These are phyloP conservation scores for Ceratothoa steindachneri DNA, from an alignment of 2,888 invertebrate species.

Conservation along the genomic window DNA sequence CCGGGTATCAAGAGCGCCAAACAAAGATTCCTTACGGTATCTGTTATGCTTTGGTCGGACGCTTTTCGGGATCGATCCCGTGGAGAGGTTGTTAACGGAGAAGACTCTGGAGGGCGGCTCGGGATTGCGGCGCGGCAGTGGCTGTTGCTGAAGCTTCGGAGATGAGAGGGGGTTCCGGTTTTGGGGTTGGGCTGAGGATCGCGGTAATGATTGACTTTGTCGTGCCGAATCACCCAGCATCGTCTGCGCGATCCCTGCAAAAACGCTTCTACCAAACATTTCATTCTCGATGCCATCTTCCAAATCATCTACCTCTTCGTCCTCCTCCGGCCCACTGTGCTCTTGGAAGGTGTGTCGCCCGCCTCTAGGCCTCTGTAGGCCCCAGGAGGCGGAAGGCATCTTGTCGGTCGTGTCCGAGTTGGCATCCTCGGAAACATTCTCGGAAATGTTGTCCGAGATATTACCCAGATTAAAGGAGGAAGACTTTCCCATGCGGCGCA, in stretches of 20 bases:
- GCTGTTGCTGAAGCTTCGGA: not conserved
- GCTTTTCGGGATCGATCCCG: not conserved
- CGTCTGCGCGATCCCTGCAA: not conserved
- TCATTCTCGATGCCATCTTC: too few species aligned
- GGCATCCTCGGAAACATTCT: not conserved
- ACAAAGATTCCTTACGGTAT: conserved; percentile 13
- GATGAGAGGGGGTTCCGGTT: conserved; percentile 26
- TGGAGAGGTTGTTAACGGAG: conserved; percentile 30
- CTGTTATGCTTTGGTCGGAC: conserved; percentile 37
- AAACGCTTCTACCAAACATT: too few species aligned
- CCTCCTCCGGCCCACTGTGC: not conserved
- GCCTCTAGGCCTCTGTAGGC: too few species aligned
- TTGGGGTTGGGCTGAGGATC: conserved; percentile 10
- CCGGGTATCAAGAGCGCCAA: too few species aligned
- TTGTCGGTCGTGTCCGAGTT: not conserved
- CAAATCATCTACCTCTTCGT: not conserved
- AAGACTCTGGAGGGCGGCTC: conserved; percentile 13
- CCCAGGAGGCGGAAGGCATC: not conserved
- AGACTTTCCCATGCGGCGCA: conserved; percentile 27
- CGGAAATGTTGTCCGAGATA: conserved; percentile 40
- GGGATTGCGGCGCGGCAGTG: conserved; percentile 20
- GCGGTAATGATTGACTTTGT: conserved; percentile 11
- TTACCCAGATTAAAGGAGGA: conserved; percentile 38
- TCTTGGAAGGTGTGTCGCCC: not conserved
- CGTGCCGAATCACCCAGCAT: not conserved